phyloP scores from a whole-genome alignment of 2,113 vertebrate genomes.

The Chiloscyllium plagiosum region DNA sequence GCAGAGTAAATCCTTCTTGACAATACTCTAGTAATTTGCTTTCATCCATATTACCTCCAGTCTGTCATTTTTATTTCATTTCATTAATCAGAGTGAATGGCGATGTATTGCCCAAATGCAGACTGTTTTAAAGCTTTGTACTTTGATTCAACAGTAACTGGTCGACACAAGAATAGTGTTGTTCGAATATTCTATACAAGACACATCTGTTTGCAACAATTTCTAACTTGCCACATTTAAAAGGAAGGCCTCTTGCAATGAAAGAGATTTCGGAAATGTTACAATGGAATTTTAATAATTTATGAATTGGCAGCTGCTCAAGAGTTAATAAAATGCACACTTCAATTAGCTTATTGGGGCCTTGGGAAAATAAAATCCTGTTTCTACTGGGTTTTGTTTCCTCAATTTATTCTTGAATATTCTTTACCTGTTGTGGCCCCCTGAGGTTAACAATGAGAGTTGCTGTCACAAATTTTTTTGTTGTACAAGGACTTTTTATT shows the following conservation, averaged over 20 bases:
- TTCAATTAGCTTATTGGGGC: constrained; percentile 1
- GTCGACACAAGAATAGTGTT: neutral
- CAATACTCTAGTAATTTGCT: neutral
- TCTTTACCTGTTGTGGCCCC: constrained; percentile 4
- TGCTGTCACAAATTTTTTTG: neutral
- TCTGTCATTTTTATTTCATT: neutral
- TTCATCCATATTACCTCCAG: too few species aligned
- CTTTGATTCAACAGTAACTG: neutral
- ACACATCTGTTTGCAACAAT: neutral
- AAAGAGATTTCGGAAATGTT: constrained; percentile 23
- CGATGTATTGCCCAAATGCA: neutral
- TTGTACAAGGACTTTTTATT: neutral
- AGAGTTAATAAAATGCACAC: constrained; percentile 33
- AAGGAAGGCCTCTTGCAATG: neutral
- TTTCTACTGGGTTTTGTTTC: constrained; percentile 1
- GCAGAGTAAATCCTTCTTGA: neutral
- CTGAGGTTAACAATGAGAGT: constrained; percentile 20
- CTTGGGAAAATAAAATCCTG: constrained; percentile 14
- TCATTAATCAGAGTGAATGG: neutral
- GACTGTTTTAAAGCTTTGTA: neutral
- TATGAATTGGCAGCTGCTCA: neutral
- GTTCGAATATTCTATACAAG: neutral
- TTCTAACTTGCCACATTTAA: constrained; percentile 1
- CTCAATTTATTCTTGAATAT: constrained; percentile 31
- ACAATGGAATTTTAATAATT: constrained; percentile 30